These are phyloP conservation scores for Mastomys natalensis DNA, from an alignment of 2,113 vertebrate species.

Conservation along the genomic window DNA sequence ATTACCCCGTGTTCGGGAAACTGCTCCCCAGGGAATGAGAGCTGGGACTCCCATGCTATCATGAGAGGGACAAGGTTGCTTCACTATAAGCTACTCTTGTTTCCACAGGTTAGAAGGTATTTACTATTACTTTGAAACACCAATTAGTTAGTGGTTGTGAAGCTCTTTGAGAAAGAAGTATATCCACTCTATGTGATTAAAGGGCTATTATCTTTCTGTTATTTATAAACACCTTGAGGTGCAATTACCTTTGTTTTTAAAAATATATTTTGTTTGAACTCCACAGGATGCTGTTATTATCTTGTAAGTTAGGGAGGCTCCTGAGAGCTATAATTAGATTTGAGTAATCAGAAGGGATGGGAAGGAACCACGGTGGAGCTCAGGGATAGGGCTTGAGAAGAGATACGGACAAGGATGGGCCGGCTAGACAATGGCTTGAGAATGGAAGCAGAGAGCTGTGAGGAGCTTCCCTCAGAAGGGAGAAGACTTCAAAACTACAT, in stretches of 20 bases:
- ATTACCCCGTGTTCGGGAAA: neutral
- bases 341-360: neutral
- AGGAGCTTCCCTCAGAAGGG: neutral
- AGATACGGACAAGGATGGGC: neutral
- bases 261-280: slow-evolving; percentile 55
- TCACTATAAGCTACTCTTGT: neutral
- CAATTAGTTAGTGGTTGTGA: neutral
- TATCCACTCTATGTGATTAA: neutral
- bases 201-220: slow-evolving; percentile 34
- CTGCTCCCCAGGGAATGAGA: neutral
- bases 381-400: neutral
- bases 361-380: neutral
- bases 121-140: neutral
- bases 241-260: slow-evolving; percentile 43
- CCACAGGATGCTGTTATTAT: slow-evolving; percentile 58
- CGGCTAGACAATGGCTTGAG: neutral
- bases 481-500: neutral
- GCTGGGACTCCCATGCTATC: neutral
- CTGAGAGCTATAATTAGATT: slow-evolving; percentile 61
- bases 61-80: neutral
- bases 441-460: neutral
- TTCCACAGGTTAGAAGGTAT: neutral
- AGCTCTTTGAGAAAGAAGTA: slow-evolving; percentile 56
- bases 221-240: slow-evolving; percentile 60
- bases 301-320: slow-evolving; percentile 1